Conservation (phyloP, 2,113 vertebrate genomes). For the Notothenia coriiceps region DNA sequence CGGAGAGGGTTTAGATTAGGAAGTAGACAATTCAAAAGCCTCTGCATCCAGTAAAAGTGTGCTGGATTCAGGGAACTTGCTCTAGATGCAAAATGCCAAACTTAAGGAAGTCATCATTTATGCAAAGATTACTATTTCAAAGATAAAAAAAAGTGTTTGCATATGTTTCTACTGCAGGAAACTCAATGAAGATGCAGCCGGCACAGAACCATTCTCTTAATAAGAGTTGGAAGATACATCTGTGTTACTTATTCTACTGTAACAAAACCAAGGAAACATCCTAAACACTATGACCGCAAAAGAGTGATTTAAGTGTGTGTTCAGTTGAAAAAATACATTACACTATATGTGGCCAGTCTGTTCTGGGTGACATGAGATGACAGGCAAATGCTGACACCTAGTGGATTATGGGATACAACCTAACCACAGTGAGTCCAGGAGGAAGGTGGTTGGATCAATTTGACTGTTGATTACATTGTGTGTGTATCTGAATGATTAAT, state of each 20-base stretch:
- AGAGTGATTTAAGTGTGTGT: background rate
- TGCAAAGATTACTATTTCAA: background rate
- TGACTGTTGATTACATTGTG: constrained; percentile 1
- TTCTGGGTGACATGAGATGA: background rate
- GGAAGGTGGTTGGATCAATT: constrained; percentile 8
- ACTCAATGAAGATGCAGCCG: constrained; percentile 3
- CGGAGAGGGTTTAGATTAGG: background rate
- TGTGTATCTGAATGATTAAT: constrained; percentile 57
- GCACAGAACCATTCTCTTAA: constrained; percentile 2
- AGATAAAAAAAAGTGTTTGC: constrained; percentile 8
- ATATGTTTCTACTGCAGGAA: constrained; percentile 6
- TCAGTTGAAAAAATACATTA: background rate
- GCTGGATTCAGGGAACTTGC: background rate
- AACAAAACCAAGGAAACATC: background rate
- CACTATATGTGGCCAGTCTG: background rate
- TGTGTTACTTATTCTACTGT: constrained; percentile 1
- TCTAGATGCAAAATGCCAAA: constrained; percentile 11
- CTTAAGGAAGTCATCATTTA: background rate
- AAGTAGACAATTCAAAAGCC: background rate
- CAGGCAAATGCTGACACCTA: constrained; percentile 69
- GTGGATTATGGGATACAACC: constrained; percentile 43
- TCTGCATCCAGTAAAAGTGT: background rate
- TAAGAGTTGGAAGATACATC: no score
- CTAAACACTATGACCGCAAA: background rate
- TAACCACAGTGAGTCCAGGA: background rate